These are phyloP conservation scores for Sphyrna mokarran DNA, from an alignment of 2,113 vertebrate species.

Conservation along the genomic window DNA sequence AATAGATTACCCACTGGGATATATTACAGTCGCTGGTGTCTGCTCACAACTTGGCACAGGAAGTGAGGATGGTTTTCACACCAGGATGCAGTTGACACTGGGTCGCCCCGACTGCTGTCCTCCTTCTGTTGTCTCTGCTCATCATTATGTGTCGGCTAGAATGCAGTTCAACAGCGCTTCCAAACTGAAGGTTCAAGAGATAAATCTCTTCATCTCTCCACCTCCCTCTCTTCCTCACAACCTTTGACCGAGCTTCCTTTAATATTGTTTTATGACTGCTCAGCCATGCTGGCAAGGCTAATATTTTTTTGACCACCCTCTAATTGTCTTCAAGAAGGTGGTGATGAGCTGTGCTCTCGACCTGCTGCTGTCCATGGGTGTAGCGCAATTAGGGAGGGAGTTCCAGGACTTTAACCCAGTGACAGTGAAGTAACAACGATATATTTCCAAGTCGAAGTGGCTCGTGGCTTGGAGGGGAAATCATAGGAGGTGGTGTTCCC, in stretches of 20 bases:
- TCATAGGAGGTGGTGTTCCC: neutral
- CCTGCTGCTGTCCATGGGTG: neutral
- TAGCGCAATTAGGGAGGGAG: too few relatives aligned
- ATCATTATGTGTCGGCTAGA: too few relatives aligned
- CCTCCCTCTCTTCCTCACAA: neutral
- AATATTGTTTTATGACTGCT: neutral
- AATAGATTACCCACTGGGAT: neutral
- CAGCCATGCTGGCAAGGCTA: neutral
- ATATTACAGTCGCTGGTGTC: neutral
- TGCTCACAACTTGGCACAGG: neutral
- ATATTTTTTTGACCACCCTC: neutral
- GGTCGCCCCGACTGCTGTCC: neutral
- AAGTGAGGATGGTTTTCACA: conserved; percentile 1
- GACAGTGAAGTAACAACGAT: neutral
- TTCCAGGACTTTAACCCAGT: neutral
- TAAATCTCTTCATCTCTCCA: neutral
- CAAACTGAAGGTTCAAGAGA: neutral
- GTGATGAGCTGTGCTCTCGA: neutral
- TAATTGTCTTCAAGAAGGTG: neutral
- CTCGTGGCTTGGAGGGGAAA: neutral
- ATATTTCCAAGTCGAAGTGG: neutral
- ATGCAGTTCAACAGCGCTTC: neutral
- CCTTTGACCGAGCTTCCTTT: neutral
- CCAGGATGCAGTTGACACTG: neutral
- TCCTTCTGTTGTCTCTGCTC: neutral